Percentiles rank a stretch among this genome's conserved stretches.
Evolutionary conservation across 64 coral and sea anemone genomes (phyloP).

Genomic region (Orbicella faveolata): DNA sequence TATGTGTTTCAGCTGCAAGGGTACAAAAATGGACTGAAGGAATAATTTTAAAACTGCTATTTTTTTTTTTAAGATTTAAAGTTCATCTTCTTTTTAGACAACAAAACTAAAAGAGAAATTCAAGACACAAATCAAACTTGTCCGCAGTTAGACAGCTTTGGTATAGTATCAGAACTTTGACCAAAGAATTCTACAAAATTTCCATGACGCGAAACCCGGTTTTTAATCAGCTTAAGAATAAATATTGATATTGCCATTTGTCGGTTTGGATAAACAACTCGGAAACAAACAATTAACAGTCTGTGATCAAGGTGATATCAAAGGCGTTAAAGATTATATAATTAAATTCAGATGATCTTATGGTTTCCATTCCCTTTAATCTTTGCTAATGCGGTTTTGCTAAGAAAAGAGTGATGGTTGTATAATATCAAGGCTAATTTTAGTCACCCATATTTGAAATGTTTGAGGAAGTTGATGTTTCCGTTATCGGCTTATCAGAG

Average conservation of each 20-base stretch:
- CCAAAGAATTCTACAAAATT: too few relatives aligned
- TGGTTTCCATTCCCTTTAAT: too few relatives aligned
- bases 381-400: too few relatives aligned
- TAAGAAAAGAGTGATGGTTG: too few relatives aligned
- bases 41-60: not conserved
- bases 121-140: not conserved
- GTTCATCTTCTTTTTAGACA: not conserved
- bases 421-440: not conserved
- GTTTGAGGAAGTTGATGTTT: slow-evolving; percentile 27
- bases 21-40: not conserved
- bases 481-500: slow-evolving; percentile 14
- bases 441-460: not conserved
- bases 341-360: too few relatives aligned
- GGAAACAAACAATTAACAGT: not conserved
- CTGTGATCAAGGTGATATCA: too few relatives aligned
- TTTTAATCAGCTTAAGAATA: not conserved
- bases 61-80: not conserved
- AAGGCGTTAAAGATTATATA: too few relatives aligned
- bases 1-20: too few relatives aligned
- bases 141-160: too few relatives aligned
- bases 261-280: not conserved
- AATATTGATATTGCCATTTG: slow-evolving; percentile 13
- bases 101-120: not conserved
- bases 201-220: too few relatives aligned
- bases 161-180: too few relatives aligned